These are phyloP conservation scores for Tipula vernalis DNA, from an alignment of 2,888 invertebrate species.

Conservation along the genomic window DNA sequence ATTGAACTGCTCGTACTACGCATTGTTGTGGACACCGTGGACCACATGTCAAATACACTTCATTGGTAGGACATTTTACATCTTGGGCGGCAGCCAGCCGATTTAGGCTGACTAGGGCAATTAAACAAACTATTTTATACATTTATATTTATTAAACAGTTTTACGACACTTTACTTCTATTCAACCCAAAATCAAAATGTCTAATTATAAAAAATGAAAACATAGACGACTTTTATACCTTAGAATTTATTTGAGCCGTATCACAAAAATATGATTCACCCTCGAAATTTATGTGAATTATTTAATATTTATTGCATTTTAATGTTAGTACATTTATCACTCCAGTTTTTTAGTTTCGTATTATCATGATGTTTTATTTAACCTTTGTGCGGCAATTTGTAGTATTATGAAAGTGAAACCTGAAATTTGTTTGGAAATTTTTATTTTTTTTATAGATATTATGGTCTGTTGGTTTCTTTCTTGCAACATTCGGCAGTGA, in stretches of 20 bases:
- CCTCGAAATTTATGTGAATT: not conserved
- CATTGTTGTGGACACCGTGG: not conserved
- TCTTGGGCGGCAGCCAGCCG: not conserved
- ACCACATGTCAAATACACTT: not conserved
- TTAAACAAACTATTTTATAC: not conserved
- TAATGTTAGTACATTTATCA: not conserved
- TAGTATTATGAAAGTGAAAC: not conserved
- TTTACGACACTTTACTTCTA: not conserved
- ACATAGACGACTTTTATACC: not conserved
- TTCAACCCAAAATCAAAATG: not conserved
- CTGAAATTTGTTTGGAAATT: not conserved
- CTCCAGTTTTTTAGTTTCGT: not conserved
- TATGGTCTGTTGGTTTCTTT: not conserved
- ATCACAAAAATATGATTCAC: not conserved
- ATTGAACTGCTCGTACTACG: not conserved
- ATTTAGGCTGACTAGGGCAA: not conserved
- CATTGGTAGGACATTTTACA: not conserved
- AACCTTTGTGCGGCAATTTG: not conserved
- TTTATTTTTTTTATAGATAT: not conserved
- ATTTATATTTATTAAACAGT: not conserved
- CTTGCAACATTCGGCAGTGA: not conserved
- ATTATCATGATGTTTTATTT: not conserved
- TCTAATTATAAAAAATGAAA: not conserved
- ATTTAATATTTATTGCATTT: not conserved
- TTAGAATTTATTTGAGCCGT: not conserved